These are phyloP conservation scores for Sebastes fasciatus DNA, from an alignment of 2,113 vertebrate genomes.

Conservation along the genomic window DNA sequence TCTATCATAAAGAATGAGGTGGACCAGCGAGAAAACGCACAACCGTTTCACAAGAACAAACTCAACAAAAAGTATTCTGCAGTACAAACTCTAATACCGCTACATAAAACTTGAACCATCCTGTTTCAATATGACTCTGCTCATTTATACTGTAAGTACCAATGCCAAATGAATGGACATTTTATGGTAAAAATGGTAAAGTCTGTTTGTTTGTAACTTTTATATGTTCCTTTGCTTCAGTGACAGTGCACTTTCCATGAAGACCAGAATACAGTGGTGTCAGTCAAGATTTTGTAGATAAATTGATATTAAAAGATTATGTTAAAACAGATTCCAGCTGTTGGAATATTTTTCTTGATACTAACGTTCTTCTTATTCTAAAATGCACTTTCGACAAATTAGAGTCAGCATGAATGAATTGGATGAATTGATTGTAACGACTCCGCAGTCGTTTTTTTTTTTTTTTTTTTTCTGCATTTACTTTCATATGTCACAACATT, in stretches of 20 bases:
- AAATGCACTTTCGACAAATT: background rate
- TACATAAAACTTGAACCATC: constrained; percentile 65
- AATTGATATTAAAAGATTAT: constrained; percentile 97
- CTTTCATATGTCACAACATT: background rate
- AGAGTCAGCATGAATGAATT: background rate
- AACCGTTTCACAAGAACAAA: constrained; percentile 56
- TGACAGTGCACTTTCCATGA: constrained; percentile 96
- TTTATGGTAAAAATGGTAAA: constrained; percentile 88
- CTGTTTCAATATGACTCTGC: constrained; percentile 72
- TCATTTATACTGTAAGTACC: constrained; percentile 87
- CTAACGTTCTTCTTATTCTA: background rate
- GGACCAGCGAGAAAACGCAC: constrained; percentile 56
- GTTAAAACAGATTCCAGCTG: constrained; percentile 73
- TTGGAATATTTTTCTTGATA: constrained; percentile 41
- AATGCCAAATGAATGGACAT: constrained; percentile 87
- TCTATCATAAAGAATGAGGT: constrained; percentile 42
- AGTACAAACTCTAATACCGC: constrained; percentile 62
- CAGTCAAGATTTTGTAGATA: constrained; percentile 97
- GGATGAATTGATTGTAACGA: constrained; percentile 23
- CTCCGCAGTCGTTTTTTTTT: constrained; percentile 2
- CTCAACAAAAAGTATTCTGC: constrained; percentile 36
- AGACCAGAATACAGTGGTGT: constrained; percentile 93
- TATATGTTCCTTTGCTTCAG: constrained; percentile 95
- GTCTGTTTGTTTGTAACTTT: constrained; percentile 96
- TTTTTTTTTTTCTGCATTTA: background rate